Evolutionary conservation across 2,113 vertebrate species (phyloP), one percentile per base, ranked within the genome.

Genomic region (Regulus satrapa): DNA sequence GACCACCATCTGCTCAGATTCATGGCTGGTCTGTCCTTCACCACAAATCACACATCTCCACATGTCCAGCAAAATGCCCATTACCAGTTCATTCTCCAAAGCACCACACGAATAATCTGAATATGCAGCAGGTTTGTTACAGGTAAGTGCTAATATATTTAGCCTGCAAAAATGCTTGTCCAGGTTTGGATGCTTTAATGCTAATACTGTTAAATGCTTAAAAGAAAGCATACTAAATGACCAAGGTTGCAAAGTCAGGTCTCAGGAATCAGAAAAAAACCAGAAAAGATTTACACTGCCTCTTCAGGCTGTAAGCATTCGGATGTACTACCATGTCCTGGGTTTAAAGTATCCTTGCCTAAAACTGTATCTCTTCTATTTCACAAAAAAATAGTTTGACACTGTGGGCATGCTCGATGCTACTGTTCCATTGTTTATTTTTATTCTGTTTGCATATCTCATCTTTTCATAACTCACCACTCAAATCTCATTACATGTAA

Each of bases 1-100:
- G 95, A 75, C 75, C 66, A 77, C 96, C 97, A 97, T 96, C 96
- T 97, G 96, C 81, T 96, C 73, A 54, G 43, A 92, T 45, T 46
- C 93, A 52, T 3, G 32, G 68, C 85, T 87, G 63, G 11, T 36
- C 48, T 77, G 89, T 81, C 91, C 92, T 95, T 92, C 61, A 66
- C 66, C 7, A 55, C 87, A 88, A 85, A 85, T 54, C 58, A 71
- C 46, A 67, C 62, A 54, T 40, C 74, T 77, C 92, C 84, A 45
- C 75, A 34, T 34, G 59, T 12, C 77, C 88, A 89, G 77, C 28
- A 79, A 92, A 94, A 88, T 45, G 63, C 21, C 75, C 56, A 58
- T 40, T 31, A 77, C 69, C 49, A 92, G 49, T 36, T 45, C 77
- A 93, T 41, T 89, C 85, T 91, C 88, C 32, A 69, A 91, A 87